Conservation (phyloP, 2,888 invertebrate species). For the Coleophora flavipennella region DNA sequence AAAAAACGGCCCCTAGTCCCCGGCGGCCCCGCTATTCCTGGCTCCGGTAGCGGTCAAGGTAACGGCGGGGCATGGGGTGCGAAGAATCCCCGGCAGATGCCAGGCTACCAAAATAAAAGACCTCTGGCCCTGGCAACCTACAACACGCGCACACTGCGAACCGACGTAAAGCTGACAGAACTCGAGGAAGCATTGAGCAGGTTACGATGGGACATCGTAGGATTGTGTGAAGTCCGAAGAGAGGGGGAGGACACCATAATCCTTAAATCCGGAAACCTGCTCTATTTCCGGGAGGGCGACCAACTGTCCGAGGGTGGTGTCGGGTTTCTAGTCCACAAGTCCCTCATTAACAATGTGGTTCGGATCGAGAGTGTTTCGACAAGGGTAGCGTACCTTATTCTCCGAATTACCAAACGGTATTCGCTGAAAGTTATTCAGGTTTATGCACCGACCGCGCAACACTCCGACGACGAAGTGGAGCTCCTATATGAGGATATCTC, state of each 20-base stretch:
- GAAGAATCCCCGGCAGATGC: conserved; percentile 1
- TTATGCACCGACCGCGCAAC: not conserved
- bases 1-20: not conserved
- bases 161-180: not conserved
- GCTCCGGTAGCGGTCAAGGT: conserved; percentile 3
- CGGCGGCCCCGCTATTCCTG: conserved; percentile 3
- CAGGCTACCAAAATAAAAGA: not conserved
- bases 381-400: conserved; percentile 11
- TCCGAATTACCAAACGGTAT: conserved; percentile 6
- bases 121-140: not conserved
- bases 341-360: conserved; percentile 9
- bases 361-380: conserved; percentile 8
- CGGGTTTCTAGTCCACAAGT: conserved; percentile 12
- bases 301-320: conserved; percentile 14
- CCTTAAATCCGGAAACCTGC: conserved; percentile 9
- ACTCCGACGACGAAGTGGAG: not conserved
- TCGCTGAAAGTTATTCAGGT: conserved; percentile 3
- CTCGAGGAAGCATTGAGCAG: not conserved
- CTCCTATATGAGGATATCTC: not conserved
- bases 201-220: not conserved
- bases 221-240: conserved; percentile 12
- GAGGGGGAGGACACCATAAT: conserved; percentile 13
- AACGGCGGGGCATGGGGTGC: conserved; percentile 3
- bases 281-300: conserved; percentile 14
- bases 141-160: not conserved